A percentile compares a stretch with the other conserved stretches of the same genome.
Conservation (phyloP, 1,140 invertebrate species). For the Aporrectodea caliginosa region DNA sequence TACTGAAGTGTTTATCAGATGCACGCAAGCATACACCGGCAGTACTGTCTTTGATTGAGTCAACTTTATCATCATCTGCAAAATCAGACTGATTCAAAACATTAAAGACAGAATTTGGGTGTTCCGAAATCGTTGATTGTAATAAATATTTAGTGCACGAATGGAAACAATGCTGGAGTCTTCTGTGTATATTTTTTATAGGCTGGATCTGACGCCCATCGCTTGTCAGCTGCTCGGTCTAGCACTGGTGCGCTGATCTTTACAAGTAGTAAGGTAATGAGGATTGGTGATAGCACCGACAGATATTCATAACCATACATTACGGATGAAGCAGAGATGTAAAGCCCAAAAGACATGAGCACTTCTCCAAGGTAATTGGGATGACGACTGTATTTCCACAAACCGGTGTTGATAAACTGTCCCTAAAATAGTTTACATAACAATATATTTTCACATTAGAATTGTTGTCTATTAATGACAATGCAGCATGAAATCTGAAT, state of each 20-base stretch:
- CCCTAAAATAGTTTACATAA: slow-evolving; percentile 42
- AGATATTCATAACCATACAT: slow-evolving; percentile 46
- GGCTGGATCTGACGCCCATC: not conserved
- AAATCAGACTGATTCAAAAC: too few relatives aligned
- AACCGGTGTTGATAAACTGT: slow-evolving; percentile 57
- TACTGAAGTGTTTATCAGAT: not conserved
- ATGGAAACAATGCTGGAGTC: not conserved
- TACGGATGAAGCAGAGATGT: slow-evolving; percentile 35
- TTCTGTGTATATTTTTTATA: not conserved
- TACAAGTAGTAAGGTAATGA: slow-evolving; percentile 46
- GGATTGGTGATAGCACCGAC: slow-evolving; percentile 48
- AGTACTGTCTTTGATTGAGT: not conserved
- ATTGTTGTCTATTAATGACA: too few relatives aligned
- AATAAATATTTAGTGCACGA: too few relatives aligned
- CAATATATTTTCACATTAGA: too few relatives aligned
- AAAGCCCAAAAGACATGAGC: not conserved
- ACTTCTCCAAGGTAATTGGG: slow-evolving; percentile 63
- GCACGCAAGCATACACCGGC: not conserved
- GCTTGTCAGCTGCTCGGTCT: not conserved
- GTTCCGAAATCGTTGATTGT: too few relatives aligned
- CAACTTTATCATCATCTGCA: too few relatives aligned
- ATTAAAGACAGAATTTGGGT: too few relatives aligned
- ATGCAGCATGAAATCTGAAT: too few relatives aligned
- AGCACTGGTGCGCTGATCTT: not conserved
- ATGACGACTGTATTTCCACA: slow-evolving; percentile 84